Evolutionary conservation across 2,888 invertebrate species (phyloP).

Genomic region (Amblyjoppa fuscipennis): DNA sequence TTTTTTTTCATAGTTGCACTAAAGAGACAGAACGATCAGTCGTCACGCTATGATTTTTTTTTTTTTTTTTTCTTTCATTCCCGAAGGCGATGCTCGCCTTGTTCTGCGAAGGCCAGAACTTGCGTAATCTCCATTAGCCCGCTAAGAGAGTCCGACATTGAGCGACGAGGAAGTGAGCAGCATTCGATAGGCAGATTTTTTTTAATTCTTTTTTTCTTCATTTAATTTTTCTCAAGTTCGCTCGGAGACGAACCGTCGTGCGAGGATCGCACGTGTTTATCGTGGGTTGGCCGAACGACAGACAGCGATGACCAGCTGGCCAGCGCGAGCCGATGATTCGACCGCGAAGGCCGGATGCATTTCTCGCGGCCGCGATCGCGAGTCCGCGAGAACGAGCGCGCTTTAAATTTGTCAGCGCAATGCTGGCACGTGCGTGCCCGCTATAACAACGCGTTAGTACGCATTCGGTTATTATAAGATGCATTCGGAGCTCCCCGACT

Average conservation of each 20-base stretch:
- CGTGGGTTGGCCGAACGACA: constrained; percentile 23
- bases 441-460: constrained; percentile 25
- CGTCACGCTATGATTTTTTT: constrained; percentile 28
- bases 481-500: constrained; percentile 32
- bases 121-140: constrained; percentile 53
- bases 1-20: constrained; percentile 20
- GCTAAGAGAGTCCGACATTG: background rate
- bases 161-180: constrained; percentile 10
- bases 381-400: constrained; percentile 43
- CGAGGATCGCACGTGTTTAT: constrained; percentile 7
- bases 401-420: constrained; percentile 62
- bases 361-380: constrained; percentile 55
- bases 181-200: constrained; percentile 27
- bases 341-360: constrained; percentile 57
- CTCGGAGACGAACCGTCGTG: background rate
- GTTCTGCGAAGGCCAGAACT: constrained; percentile 52
- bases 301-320: constrained; percentile 2
- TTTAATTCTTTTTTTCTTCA: background rate
- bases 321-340: constrained; percentile 1
- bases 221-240: background rate
- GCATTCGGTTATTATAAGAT: constrained; percentile 13
- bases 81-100: constrained; percentile 54
- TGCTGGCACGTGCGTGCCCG: constrained; percentile 27
- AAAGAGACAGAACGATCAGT: constrained; percentile 41
- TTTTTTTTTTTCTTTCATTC: background rate